These are phyloP conservation scores for Nibea coibor DNA, from an alignment of 2,113 vertebrate species.

Conservation along the genomic window DNA sequence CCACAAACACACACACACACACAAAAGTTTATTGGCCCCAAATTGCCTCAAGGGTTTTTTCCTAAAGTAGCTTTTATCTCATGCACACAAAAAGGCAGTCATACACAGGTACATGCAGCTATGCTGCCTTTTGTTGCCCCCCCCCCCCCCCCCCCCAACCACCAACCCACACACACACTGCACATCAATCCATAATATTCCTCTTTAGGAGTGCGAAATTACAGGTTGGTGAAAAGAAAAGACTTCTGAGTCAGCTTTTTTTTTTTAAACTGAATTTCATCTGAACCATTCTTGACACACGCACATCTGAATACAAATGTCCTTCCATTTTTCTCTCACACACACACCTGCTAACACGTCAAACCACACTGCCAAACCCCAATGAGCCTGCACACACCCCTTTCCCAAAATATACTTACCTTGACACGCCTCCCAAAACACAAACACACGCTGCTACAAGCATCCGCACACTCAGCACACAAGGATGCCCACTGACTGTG, in stretches of 20 bases:
- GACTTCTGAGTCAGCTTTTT: constrained; percentile 31
- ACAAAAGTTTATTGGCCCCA: constrained; percentile 52
- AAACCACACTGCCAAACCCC: constrained; percentile 1
- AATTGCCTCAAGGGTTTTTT: constrained; percentile 49
- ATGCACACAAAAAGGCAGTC: neutral
- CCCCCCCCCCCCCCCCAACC: no score
- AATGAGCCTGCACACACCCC: constrained; percentile 21
- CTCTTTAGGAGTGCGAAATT: constrained; percentile 39
- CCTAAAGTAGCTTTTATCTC: constrained; percentile 41
- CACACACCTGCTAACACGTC: constrained; percentile 14
- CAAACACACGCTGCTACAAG: constrained; percentile 19
- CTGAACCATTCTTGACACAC: neutral
- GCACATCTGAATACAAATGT: neutral
- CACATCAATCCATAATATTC: constrained; percentile 24
- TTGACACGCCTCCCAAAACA: constrained; percentile 13
- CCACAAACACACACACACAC: constrained; percentile 42
- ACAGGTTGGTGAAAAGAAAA: constrained; percentile 24
- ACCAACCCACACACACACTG: neutral
- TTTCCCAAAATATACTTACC: constrained; percentile 26
- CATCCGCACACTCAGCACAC: constrained; percentile 2
- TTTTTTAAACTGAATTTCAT: constrained; percentile 9
- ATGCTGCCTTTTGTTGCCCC: neutral
- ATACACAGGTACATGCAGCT: neutral
- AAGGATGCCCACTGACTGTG: constrained; percentile 32
- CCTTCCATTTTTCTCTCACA: neutral